Evolutionary conservation across 2,113 vertebrate genomes (phyloP), one percentile per base, ranked within the genome.

Genomic region (Machaerirhynchus nigripectus): DNA sequence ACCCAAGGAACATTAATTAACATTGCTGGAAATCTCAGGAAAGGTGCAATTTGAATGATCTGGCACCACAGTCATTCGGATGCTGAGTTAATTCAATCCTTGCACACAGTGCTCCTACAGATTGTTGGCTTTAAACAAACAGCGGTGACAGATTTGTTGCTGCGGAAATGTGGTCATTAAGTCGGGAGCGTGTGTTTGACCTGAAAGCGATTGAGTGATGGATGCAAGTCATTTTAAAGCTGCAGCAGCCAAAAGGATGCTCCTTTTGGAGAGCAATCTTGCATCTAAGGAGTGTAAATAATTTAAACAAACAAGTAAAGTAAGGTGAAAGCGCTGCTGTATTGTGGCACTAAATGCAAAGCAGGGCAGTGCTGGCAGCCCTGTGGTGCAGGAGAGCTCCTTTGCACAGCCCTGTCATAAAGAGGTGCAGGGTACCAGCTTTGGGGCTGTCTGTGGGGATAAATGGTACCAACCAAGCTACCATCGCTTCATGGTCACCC

Each of bases 151-250:
- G 96, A 97, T 98, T 96, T 97, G 97, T 96, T 93, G 97, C 97
- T 95, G 93, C 68, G 59, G 97, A 97, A 97, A 97, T 97, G 94
- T 95, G 96, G 95, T 97, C 97, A 97, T 98, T 97, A 98, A 97
- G 96, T 96, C 50, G n/a, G 96, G 93, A 97, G 96, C 90, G 44
- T 91, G 93, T 76, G 91, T 97, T 95, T 97, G 96, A 97, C 97
- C 97, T 97, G 96, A 96, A 94, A 97, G 97, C 93, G 81, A 97
- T 96, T 95, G 97, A 97, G 97, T 97, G 97, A 97, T 97, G 95
- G 96, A 98, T 97, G 94, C 97, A 97, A 98, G 97, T 97, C 96
- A 97, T 97, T 97, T 97, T 96, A 96, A 97, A 97, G 89, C 96
- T 96, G 96, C 93, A 94, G 94, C 96, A 96, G 94, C 92, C 95